phyloP scores from a whole-genome alignment of 2,113 vertebrate species.

The Thinocorus orbignyianus region DNA sequence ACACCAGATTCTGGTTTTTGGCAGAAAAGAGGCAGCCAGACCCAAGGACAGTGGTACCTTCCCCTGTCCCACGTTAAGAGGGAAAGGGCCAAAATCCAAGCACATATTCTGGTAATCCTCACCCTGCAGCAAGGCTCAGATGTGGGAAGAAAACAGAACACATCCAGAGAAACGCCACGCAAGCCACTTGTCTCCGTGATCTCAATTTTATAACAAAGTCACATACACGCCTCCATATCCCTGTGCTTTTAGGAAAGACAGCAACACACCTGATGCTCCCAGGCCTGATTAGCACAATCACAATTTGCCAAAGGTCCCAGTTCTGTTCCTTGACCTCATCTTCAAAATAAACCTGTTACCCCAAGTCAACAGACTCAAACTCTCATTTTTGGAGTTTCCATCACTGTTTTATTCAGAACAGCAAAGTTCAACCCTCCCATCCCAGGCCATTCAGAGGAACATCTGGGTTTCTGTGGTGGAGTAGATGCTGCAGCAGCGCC shows the following conservation, averaged over 20 bases:
- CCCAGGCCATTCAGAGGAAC: neutral
- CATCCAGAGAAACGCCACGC: neutral
- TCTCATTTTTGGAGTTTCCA: neutral
- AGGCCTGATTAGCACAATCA: neutral
- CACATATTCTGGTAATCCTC: neutral
- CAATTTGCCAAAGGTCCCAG: neutral
- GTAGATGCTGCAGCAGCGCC: neutral
- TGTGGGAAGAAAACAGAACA: neutral
- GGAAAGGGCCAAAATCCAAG: neutral
- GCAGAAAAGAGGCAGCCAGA: neutral
- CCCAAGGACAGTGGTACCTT: neutral
- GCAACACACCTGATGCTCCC: neutral
- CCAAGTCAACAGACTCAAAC: neutral
- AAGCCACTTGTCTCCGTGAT: neutral
- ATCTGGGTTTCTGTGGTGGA: neutral
- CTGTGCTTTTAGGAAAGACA: neutral
- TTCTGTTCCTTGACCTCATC: neutral
- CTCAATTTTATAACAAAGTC: neutral
- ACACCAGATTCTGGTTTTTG: neutral
- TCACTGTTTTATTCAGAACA: neutral
- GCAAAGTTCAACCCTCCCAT: neutral
- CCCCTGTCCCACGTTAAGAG: neutral
- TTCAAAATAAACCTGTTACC: neutral
- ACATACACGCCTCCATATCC: neutral
- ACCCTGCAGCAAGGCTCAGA: neutral